These are phyloP conservation scores for Batillaria attramentaria DNA, from an alignment of 1,140 invertebrate species.

Conservation along the genomic window DNA sequence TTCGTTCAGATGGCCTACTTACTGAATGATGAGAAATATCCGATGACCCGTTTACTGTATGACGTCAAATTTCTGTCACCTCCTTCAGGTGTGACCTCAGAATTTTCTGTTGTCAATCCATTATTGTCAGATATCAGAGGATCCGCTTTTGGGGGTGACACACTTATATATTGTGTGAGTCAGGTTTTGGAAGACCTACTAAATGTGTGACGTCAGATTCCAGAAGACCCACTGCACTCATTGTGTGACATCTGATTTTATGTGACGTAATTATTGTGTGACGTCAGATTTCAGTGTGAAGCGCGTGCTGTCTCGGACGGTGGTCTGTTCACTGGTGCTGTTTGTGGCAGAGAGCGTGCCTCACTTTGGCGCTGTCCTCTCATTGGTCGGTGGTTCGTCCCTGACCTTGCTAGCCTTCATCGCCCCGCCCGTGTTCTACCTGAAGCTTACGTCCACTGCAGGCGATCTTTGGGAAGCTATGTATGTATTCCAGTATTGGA, in stretches of 20 bases:
- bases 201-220: no score
- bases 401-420: conserved; percentile 88
- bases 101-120: no score
- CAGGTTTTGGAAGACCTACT: no score
- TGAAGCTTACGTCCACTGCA: conserved; percentile 72
- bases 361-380: conserved; percentile 89
- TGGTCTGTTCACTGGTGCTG: conserved; percentile 81
- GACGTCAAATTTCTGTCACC: no score
- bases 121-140: no score
- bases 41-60: no score
- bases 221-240: not conserved
- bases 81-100: no score
- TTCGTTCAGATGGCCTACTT: no score
- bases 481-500: no score
- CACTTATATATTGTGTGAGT: no score
- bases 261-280: conserved; percentile 85
- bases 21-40: no score
- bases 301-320: conserved; percentile 83
- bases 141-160: no score
- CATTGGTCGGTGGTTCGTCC: conserved; percentile 87
- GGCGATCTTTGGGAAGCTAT: conserved; percentile 38
- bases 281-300: conserved; percentile 85
- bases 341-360: conserved; percentile 88
- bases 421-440: conserved; percentile 88
- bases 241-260: conserved; percentile 29